Conservation (phyloP, 2,797 vertebrate genomes). For the Phrynocephalus vlangalii region DNA sequence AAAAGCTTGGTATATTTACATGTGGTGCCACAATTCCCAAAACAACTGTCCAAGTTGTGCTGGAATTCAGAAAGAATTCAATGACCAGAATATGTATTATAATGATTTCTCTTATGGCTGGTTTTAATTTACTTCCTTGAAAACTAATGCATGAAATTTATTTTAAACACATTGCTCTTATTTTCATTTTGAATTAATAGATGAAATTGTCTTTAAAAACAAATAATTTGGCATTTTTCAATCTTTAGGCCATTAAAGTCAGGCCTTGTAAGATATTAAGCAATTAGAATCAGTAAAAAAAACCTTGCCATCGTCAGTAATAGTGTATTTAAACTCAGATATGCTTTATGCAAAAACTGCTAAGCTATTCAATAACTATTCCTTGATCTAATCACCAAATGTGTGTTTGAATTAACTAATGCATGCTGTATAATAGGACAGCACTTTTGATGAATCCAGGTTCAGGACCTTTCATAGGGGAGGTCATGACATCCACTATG, state of each 20-base stretch:
- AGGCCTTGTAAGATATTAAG: neutral
- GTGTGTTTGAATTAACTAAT: neutral
- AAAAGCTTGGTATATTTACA: neutral
- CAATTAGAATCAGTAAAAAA: neutral
- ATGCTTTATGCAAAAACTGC: neutral
- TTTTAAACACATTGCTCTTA: neutral
- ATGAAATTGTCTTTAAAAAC: neutral
- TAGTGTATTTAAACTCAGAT: neutral
- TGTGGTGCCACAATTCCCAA: neutral
- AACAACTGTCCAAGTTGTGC: neutral
- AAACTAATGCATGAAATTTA: neutral
- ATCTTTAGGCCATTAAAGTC: neutral
- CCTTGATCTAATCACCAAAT: neutral
- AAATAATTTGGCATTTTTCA: neutral
- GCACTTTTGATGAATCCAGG: neutral
- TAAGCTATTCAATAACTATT: neutral
- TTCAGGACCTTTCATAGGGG: neutral
- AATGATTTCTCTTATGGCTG: neutral
- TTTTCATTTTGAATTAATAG: neutral
- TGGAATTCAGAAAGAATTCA: neutral
- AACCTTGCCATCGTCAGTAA: neutral
- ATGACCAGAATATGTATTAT: neutral
- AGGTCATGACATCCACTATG: neutral
- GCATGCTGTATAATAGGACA: neutral
- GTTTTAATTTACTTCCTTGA: neutral